Evolutionary conservation across 2,113 vertebrate genomes (phyloP).

Genomic region (Furnarius figulus): DNA sequence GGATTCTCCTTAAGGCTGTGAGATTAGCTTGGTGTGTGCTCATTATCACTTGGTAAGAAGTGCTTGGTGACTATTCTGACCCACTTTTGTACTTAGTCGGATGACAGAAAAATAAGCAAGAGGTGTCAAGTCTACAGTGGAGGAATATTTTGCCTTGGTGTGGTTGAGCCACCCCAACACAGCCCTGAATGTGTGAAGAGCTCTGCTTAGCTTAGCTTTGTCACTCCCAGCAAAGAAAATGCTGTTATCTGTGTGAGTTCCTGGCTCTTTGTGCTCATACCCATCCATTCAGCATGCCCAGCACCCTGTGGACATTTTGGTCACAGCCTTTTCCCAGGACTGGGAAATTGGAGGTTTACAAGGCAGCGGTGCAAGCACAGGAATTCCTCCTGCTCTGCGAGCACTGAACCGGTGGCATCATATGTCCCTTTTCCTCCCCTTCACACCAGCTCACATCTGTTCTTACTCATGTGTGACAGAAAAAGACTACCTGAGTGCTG

Average conservation of each 20-base stretch:
- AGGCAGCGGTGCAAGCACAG: neutral
- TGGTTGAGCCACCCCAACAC: neutral
- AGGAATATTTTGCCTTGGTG: neutral
- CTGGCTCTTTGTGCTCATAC: neutral
- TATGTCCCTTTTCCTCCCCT: neutral
- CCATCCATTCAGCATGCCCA: neutral
- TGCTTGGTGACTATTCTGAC: neutral
- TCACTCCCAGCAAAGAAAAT: neutral
- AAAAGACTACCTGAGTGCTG: neutral
- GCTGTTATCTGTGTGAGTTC: neutral
- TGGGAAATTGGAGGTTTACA: neutral
- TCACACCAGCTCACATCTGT: slow-evolving; percentile 30
- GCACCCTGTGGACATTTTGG: neutral
- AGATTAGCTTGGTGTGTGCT: neutral
- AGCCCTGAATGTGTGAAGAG: neutral
- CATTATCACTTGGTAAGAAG: neutral
- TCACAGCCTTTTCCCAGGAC: neutral
- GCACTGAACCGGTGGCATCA: neutral
- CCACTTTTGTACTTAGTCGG: neutral
- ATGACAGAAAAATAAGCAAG: neutral
- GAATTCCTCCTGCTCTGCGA: neutral
- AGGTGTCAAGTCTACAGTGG: neutral
- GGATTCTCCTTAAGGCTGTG: neutral
- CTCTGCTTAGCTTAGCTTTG: neutral
- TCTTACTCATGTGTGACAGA: neutral